phyloP scores from a whole-genome alignment of 1,140 invertebrate genomes.

The Caenorhabditis briggsae region DNA sequence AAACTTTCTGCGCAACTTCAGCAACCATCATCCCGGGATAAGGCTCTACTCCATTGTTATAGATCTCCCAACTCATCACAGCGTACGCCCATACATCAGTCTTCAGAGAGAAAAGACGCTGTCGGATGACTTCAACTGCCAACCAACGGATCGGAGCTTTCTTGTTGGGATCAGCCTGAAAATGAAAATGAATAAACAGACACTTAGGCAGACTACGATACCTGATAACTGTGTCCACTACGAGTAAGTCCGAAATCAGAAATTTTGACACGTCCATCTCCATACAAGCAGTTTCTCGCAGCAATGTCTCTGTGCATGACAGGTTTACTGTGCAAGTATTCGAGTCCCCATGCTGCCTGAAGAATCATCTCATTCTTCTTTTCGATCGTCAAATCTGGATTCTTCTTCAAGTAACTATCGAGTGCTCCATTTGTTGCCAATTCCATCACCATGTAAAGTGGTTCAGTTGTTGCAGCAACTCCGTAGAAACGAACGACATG shows the following conservation, averaged over 20 bases:
- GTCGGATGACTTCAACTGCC: constrained; percentile 63
- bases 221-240: neutral
- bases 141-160: constrained; percentile 70
- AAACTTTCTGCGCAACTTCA: constrained; percentile 46
- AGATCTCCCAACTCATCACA: constrained; percentile 70
- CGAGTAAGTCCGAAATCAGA: constrained; percentile 67
- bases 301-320: constrained; percentile 47
- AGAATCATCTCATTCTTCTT: constrained; percentile 68
- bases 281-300: constrained; percentile 45
- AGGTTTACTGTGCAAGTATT: constrained; percentile 21
- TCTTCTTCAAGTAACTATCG: constrained; percentile 66
- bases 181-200: neutral
- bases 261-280: constrained; percentile 61
- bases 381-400: constrained; percentile 24
- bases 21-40: constrained; percentile 66
- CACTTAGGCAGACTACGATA: neutral
- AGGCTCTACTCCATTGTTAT: constrained; percentile 62
- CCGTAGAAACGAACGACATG: constrained; percentile 68
- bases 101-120: constrained; percentile 49
- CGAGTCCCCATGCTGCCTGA: constrained; percentile 55
- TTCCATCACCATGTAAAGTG: constrained; percentile 62
- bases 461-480: constrained; percentile 64
- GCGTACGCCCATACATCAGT: constrained; percentile 69
- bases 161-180: constrained; percentile 59
- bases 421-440: constrained; percentile 48